These are phyloP conservation scores for Lutraria lutraria DNA, from an alignment of 2,888 invertebrate species.

Conservation along the genomic window DNA sequence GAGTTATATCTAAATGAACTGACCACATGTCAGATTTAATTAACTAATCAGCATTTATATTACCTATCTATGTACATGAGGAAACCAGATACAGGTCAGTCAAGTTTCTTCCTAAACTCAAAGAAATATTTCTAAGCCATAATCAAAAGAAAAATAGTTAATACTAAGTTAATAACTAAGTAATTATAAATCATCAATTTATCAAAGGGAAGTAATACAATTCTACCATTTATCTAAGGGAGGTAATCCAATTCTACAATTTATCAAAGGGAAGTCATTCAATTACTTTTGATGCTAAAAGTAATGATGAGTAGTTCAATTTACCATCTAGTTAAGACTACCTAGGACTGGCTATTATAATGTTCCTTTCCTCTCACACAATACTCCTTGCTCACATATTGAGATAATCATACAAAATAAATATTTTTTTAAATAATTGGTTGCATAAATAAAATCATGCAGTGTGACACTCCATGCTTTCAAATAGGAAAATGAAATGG, in stretches of 20 bases:
- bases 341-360: background rate
- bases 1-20: slow-evolving; percentile 15
- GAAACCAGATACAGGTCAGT: slow-evolving; percentile 4
- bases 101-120: background rate
- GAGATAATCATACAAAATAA: background rate
- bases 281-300: background rate
- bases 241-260: slow-evolving; percentile 4
- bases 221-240: background rate
- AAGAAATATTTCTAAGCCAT: background rate
- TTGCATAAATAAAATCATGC: slow-evolving; percentile 4
- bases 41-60: slow-evolving; percentile 26
- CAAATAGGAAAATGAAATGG: background rate
- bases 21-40: slow-evolving; percentile 47
- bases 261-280: background rate
- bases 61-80: slow-evolving; percentile 4
- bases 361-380: background rate
- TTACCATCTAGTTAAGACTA: background rate
- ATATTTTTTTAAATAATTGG: background rate
- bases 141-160: too few relatives aligned
- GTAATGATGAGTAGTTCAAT: background rate
- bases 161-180: too few relatives aligned
- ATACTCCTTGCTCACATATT: background rate
- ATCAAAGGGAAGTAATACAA: background rate
- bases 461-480: background rate
- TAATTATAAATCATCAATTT: background rate